These are phyloP conservation scores for Haliaeetus leucogaster DNA, from an alignment of 2,113 vertebrate genomes.

Conservation along the genomic window DNA sequence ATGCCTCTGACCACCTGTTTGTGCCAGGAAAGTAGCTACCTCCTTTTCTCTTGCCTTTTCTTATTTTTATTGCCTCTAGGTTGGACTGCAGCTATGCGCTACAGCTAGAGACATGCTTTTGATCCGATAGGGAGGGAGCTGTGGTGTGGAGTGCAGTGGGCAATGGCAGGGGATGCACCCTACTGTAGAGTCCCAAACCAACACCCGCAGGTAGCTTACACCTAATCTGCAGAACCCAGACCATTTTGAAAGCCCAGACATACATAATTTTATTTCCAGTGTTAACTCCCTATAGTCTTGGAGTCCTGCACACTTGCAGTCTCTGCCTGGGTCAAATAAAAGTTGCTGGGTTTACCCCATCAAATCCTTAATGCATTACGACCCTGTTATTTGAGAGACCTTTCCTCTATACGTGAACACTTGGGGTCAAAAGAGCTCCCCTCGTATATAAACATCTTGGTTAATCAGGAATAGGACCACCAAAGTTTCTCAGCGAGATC, in stretches of 20 bases:
- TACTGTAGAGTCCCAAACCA: background rate
- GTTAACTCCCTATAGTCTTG: background rate
- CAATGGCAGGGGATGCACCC: background rate
- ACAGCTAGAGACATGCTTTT: background rate
- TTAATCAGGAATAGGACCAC: background rate
- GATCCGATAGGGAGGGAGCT: rapidly evolving
- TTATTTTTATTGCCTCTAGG: background rate
- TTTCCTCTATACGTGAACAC: rapidly evolving
- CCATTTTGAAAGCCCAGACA: background rate
- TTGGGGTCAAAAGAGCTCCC: rapidly evolving
- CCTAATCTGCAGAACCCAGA: background rate
- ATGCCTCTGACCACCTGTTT: background rate
- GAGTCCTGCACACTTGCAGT: background rate
- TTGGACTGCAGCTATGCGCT: background rate
- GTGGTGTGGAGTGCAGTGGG: too few relatives aligned
- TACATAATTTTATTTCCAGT: background rate
- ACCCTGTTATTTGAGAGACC: background rate
- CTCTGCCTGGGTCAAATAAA: background rate
- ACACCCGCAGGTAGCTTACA: background rate
- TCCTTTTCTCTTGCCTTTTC: background rate
- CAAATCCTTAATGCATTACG: background rate
- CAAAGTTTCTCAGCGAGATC: background rate
- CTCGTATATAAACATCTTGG: background rate
- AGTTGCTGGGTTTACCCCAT: background rate
- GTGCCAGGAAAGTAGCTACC: background rate